phyloP scores from a whole-genome alignment of 2,797 vertebrate genomes.

The Poecilia velifera region DNA sequence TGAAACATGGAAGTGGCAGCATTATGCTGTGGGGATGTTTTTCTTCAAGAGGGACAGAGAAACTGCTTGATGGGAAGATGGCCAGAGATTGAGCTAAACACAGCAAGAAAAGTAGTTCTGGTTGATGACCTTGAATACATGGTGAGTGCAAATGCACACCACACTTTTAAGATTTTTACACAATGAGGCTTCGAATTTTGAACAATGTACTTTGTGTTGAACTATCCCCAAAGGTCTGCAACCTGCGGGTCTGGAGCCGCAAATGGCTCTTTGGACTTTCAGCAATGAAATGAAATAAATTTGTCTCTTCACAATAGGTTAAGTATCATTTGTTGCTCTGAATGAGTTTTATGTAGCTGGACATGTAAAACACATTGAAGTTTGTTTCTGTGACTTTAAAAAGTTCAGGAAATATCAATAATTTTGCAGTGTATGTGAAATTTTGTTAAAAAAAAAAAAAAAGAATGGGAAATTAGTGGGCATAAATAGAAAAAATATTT shows the following conservation, averaged over 20 bases:
- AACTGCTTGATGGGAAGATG: neutral
- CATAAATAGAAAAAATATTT: neutral
- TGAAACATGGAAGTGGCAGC: neutral
- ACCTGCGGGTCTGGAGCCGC: too few relatives aligned
- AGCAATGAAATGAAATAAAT: too few relatives aligned
- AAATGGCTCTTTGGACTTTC: too few relatives aligned
- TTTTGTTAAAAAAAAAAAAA: neutral
- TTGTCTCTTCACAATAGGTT: too few relatives aligned
- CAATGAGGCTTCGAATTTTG: too few relatives aligned
- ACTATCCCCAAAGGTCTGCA: too few relatives aligned
- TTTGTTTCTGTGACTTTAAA: neutral
- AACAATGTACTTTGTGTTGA: neutral
- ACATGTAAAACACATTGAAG: neutral
- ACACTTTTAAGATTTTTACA: slow-evolving; percentile 1
- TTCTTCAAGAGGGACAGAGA: neutral
- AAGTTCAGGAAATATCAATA: neutral
- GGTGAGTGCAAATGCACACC: neutral
- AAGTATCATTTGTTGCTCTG: too few relatives aligned
- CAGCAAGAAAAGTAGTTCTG: neutral
- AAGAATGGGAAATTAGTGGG: neutral
- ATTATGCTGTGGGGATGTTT: neutral
- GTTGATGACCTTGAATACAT: neutral
- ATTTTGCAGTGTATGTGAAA: neutral
- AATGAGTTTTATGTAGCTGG: too few relatives aligned
- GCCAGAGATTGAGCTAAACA: neutral